phyloP scores from a whole-genome alignment of 2,797 vertebrate species.

The Smutsia temminckii region DNA sequence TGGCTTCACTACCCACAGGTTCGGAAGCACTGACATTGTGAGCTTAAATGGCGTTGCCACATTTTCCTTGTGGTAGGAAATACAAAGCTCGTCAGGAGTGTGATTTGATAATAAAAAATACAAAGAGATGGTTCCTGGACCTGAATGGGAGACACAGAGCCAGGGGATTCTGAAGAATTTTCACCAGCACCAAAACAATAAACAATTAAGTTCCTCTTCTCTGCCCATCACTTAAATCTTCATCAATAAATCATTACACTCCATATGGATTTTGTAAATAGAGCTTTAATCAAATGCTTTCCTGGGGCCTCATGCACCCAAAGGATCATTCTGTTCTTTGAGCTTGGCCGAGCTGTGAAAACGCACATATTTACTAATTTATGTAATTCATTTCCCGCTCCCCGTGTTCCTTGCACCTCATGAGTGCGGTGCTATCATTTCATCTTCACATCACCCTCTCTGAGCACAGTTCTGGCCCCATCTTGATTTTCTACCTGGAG shows the following conservation, averaged over 20 bases:
- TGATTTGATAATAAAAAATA: background rate
- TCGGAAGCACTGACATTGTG: background rate
- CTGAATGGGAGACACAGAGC: background rate
- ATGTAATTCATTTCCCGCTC: background rate
- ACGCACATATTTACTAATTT: background rate
- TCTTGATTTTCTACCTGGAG: background rate
- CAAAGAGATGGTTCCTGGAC: background rate
- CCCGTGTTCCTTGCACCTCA: background rate
- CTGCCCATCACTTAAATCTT: background rate
- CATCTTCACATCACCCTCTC: background rate
- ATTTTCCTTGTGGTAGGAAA: background rate
- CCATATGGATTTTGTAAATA: background rate
- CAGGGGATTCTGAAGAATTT: background rate
- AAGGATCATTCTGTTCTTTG: background rate
- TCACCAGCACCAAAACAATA: background rate
- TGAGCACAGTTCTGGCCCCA: background rate
- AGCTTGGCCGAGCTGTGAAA: background rate
- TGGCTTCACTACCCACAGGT: background rate
- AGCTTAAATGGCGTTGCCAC: background rate
- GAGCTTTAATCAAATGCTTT: conserved; percentile 7
- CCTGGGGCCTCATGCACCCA: background rate
- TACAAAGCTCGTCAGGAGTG: background rate
- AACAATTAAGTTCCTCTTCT: background rate
- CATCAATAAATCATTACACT: background rate
- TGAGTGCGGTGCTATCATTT: background rate